These are phyloP conservation scores for Leptinotarsa defecta DNA, from an alignment of 1,140 invertebrate species.

Conservation along the genomic window DNA sequence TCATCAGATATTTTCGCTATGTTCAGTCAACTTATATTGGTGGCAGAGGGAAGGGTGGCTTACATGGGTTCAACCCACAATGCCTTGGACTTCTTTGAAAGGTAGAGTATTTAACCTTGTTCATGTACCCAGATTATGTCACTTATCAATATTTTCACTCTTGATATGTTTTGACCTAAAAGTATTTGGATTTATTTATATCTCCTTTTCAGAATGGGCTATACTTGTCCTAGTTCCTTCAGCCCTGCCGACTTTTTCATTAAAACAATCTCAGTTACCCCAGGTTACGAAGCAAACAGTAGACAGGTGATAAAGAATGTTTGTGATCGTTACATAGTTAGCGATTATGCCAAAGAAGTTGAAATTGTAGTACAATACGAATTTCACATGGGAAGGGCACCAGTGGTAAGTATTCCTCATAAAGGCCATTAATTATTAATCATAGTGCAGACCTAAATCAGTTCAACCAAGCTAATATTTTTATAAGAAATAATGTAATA, in stretches of 20 bases:
- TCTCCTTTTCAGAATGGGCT: constrained; percentile 66
- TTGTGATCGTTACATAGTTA: constrained; percentile 78
- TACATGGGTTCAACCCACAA: constrained; percentile 78
- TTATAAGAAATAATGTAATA: too few relatives aligned
- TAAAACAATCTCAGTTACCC: constrained; percentile 78
- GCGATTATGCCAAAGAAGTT: constrained; percentile 74
- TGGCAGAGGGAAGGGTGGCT: constrained; percentile 88
- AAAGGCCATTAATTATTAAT: neutral
- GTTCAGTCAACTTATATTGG: constrained; percentile 84
- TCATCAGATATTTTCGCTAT: constrained; percentile 89
- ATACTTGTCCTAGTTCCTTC: constrained; percentile 78
- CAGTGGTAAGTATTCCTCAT: constrained; percentile 48
- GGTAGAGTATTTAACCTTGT: constrained; percentile 56
- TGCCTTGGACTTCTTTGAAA: constrained; percentile 80
- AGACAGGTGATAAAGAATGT: constrained; percentile 69
- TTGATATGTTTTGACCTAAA: too few relatives aligned
- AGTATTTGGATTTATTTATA: too few relatives aligned
- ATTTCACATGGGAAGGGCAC: constrained; percentile 63
- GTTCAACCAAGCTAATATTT: too few relatives aligned
- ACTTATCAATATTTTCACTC: too few relatives aligned
- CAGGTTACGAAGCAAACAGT: constrained; percentile 72
- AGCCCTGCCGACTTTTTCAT: constrained; percentile 95
- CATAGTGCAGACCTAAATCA: too few relatives aligned
- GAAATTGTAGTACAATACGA: constrained; percentile 71
- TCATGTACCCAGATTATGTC: neutral